A percentile compares a stretch with the other conserved stretches of the same genome.
phyloP scores from a whole-genome alignment of 2,888 invertebrate genomes.

The Microdon myrmicae region DNA sequence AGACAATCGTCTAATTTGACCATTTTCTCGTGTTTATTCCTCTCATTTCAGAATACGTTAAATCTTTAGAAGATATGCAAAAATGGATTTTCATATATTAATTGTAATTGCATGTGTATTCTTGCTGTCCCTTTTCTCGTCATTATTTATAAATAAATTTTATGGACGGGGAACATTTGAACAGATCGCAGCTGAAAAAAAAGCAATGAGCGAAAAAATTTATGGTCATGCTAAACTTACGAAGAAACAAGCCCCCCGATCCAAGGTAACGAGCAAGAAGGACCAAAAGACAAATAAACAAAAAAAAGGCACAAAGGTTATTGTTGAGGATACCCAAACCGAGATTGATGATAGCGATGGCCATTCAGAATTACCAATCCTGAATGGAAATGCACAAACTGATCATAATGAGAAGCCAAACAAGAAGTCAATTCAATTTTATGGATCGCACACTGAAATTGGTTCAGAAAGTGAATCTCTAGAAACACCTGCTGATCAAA shows the following conservation, averaged over 20 bases:
- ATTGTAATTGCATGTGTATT: constrained; percentile 66
- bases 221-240: constrained; percentile 61
- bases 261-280: constrained; percentile 60
- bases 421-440: constrained; percentile 32
- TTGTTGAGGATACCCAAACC: constrained; percentile 56
- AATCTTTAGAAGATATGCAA: constrained; percentile 61
- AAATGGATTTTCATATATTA: constrained; percentile 67
- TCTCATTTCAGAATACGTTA: constrained; percentile 34
- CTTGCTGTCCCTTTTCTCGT: constrained; percentile 63
- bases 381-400: no score
- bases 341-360: constrained; percentile 56
- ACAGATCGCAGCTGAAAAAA: constrained; percentile 66
- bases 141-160: constrained; percentile 65
- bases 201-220: constrained; percentile 64
- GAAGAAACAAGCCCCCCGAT: constrained; percentile 41
- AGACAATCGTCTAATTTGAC: no score
- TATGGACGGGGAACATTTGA: constrained; percentile 66
- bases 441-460: constrained; percentile 64
- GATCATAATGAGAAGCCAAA: constrained; percentile 53
- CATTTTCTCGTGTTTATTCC: neutral
- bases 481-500: constrained; percentile 32
- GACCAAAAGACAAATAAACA: constrained; percentile 63
- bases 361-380: constrained; percentile 60
- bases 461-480: constrained; percentile 63
- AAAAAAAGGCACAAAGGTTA: constrained; percentile 38